These are phyloP conservation scores for Nyctereutes procyonoides DNA, from an alignment of 2,113 vertebrate species.

Conservation along the genomic window DNA sequence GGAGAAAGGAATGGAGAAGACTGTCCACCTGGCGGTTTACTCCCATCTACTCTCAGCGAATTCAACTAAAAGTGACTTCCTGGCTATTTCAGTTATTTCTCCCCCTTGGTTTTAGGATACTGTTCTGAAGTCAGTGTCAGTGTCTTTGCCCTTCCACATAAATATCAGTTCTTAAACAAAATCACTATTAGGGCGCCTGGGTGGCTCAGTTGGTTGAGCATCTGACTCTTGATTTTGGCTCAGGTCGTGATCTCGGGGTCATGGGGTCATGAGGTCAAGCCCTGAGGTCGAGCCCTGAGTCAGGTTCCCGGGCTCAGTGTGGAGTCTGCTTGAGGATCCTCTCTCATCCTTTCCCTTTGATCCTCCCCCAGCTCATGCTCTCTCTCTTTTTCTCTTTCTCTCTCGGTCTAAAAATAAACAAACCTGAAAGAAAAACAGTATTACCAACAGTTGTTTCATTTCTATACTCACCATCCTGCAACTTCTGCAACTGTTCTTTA, in stretches of 20 bases:
- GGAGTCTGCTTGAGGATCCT: not conserved
- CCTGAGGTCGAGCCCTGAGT: not conserved
- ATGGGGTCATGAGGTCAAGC: not conserved
- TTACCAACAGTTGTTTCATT: not conserved
- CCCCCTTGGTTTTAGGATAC: not conserved
- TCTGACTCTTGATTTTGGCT: not conserved
- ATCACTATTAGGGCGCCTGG: not conserved
- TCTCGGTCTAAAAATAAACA: not conserved
- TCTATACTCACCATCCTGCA: conserved; percentile 88
- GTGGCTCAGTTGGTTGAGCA: not conserved
- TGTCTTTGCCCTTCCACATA: not conserved
- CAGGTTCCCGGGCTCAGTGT: too few relatives aligned
- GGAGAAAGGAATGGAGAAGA: not conserved
- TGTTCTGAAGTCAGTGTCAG: not conserved
- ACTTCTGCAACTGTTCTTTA: conserved; percentile 89
- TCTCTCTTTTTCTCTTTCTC: not conserved
- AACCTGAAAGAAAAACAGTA: not conserved
- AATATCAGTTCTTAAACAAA: not conserved
- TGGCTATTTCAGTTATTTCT: not conserved
- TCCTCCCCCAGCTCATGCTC: too few relatives aligned
- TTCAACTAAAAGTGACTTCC: not conserved
- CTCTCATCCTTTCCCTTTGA: not conserved
- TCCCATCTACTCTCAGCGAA: not conserved
- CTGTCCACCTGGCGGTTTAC: not conserved
- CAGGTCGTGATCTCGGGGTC: not conserved